Evolutionary conservation across 2,113 vertebrate genomes (phyloP).

Genomic region (Tragelaphus scriptus): DNA sequence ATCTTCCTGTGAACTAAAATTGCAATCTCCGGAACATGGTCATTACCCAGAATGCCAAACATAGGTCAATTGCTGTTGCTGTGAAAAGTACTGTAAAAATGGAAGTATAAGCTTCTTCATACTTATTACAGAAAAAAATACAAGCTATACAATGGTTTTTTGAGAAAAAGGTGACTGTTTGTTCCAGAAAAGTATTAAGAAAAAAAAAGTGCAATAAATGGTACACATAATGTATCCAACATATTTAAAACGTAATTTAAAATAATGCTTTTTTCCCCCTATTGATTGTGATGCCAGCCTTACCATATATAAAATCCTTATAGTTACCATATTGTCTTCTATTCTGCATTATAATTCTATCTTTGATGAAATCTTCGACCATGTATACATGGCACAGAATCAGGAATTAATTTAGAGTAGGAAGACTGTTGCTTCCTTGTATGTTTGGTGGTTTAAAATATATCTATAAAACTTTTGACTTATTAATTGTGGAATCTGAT

Average conservation of each 20-base stretch:
- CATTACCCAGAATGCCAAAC: slow-evolving; percentile 54
- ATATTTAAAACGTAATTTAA: background rate
- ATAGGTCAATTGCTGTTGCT: slow-evolving; percentile 51
- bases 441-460: background rate
- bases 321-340: background rate
- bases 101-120: background rate
- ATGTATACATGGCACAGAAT: background rate
- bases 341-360: background rate
- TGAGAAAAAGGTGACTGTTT: background rate
- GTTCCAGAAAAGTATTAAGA: background rate
- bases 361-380: background rate
- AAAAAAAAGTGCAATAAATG: background rate
- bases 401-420: background rate
- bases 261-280: background rate
- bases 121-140: slow-evolving; percentile 25
- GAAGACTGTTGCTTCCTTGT: background rate
- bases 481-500: background rate
- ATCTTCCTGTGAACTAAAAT: slow-evolving; percentile 36
- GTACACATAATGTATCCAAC: background rate
- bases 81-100: slow-evolving; percentile 3
- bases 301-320: background rate
- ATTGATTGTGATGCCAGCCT: background rate
- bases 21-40: slow-evolving; percentile 44
- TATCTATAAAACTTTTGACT: background rate
- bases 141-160: background rate